Percentiles rank a stretch among this genome's conserved stretches.
Evolutionary conservation across 1,140 invertebrate species (phyloP).

Genomic region (Melitaea cinxia): DNA sequence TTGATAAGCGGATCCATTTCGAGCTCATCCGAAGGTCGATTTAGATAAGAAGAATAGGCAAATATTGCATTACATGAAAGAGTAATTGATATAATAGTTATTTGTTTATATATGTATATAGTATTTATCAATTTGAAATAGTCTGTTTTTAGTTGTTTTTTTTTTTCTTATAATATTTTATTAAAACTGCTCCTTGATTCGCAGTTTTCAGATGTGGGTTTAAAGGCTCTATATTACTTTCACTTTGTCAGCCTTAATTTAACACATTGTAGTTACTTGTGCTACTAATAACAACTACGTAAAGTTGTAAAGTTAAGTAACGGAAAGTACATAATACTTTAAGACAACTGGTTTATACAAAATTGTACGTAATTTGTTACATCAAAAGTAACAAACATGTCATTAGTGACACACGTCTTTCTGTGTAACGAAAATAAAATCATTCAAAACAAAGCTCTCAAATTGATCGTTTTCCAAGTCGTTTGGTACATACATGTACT

Average conservation of each 20-base stretch:
- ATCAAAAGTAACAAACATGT: slow-evolving; percentile 30
- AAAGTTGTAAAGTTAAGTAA: too few species aligned
- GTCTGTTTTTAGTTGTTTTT: too few species aligned
- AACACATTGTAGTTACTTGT: too few species aligned
- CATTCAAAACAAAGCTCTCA: slow-evolving; percentile 52
- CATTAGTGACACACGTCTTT: slow-evolving; percentile 54
- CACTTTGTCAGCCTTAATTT: too few species aligned
- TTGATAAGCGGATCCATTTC: slow-evolving; percentile 65
- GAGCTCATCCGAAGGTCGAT: slow-evolving; percentile 59
- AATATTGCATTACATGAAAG: slow-evolving; percentile 15
- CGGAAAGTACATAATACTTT: too few species aligned
- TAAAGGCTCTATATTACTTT: too few species aligned
- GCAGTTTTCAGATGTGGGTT: too few species aligned
- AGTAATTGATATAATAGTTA: neutral
- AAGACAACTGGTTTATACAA: neutral
- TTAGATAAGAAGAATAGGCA: slow-evolving; percentile 50
- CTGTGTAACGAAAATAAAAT: slow-evolving; percentile 61
- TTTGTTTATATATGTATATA: too few species aligned
- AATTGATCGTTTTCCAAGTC: slow-evolving; percentile 61
- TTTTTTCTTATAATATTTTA: too few species aligned
- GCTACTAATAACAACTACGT: too few species aligned
- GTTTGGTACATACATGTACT: slow-evolving; percentile 19
- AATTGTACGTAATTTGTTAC: neutral
- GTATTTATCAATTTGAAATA: too few species aligned
- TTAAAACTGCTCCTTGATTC: too few species aligned